Conservation (phyloP, 2,888 invertebrate species). For the Gastracanthus pulcherrimus region DNA sequence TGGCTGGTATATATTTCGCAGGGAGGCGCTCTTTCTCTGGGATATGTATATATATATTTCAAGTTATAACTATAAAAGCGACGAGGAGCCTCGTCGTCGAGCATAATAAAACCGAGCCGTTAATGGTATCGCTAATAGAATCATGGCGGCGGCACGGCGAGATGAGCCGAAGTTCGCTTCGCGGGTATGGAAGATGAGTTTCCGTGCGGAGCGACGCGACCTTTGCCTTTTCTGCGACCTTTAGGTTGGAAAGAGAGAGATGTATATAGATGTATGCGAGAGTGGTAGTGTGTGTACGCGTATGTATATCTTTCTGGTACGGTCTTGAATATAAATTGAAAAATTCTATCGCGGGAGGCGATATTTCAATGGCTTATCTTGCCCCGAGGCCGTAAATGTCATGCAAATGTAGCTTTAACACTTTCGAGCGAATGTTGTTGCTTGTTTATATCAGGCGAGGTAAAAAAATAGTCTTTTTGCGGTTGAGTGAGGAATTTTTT, state of each 20-base stretch:
- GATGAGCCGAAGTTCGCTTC: background rate
- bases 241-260: background rate
- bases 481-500: background rate
- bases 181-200: background rate
- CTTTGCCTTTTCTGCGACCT: background rate
- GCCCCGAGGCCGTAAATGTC: conserved; percentile 38
- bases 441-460: background rate
- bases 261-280: background rate
- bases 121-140: conserved; percentile 75
- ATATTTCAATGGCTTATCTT: conserved; percentile 54
- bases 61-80: conserved; percentile 73
- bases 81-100: conserved; percentile 57
- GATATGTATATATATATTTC: too few relatives aligned
- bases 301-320: background rate
- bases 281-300: background rate
- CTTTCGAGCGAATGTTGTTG: conserved; percentile 33
- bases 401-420: conserved; percentile 48
- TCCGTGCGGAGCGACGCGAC: too few relatives aligned
- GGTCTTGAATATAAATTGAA: conserved; percentile 52
- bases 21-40: too few relatives aligned
- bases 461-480: background rate
- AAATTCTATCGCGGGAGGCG: conserved; percentile 45
- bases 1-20: background rate
- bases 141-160: conserved; percentile 63
- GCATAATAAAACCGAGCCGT: conserved; percentile 72